Evolutionary conservation across 2,888 invertebrate genomes (phyloP).

Genomic region (Crioceris asparagi): DNA sequence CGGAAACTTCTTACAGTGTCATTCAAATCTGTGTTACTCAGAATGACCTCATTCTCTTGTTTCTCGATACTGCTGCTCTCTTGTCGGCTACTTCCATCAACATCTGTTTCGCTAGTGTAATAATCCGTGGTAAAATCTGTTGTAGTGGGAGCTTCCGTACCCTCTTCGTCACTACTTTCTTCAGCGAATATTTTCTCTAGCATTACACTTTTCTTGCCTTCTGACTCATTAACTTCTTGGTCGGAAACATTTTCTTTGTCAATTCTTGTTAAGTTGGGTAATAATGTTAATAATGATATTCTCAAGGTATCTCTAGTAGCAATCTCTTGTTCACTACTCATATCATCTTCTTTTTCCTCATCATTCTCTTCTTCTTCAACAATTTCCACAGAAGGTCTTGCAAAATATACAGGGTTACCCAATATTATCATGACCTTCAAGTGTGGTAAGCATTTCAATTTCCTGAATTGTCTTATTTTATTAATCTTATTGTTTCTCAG

Average conservation of each 20-base stretch:
- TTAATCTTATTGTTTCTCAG: conserved; percentile 45
- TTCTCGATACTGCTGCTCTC: no score
- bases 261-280: conserved; percentile 44
- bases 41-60: no score
- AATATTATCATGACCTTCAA: conserved; percentile 44
- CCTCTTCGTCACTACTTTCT: conserved; percentile 28
- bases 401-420: conserved; percentile 42
- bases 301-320: conserved; percentile 5
- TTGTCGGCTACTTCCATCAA: conserved; percentile 9
- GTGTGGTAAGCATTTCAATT: conserved; percentile 40
- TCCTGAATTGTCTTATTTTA: conserved; percentile 44
- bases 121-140: conserved; percentile 18
- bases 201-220: conserved; percentile 22
- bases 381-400: conserved; percentile 14
- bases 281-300: conserved; percentile 38
- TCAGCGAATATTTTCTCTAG: conserved; percentile 31
- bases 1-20: no score
- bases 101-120: conserved; percentile 19
- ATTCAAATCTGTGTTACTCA: no score
- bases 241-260: conserved; percentile 43
- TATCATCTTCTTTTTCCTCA: conserved; percentile 11
- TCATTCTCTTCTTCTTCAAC: conserved; percentile 17
- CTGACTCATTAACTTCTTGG: conserved; percentile 40
- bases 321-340: conserved; percentile 15
- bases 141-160: conserved; percentile 17